Percentiles rank a stretch among this genome's conserved stretches.
These are phyloP conservation scores for Nomada fucata DNA, from an alignment of 2,888 invertebrate genomes.

Conservation along the genomic window DNA sequence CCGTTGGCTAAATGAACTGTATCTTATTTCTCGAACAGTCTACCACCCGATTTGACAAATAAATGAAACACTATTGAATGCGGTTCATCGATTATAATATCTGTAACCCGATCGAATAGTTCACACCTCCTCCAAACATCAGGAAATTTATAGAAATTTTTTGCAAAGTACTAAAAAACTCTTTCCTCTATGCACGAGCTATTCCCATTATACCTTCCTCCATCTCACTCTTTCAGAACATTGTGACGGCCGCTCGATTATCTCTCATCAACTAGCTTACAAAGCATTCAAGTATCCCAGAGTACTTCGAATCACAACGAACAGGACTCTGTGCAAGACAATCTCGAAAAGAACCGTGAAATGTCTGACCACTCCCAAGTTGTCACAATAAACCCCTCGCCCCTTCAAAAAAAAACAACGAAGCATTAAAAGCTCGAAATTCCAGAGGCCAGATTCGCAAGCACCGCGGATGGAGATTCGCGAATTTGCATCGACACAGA, in stretches of 20 bases:
- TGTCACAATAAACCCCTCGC: background rate
- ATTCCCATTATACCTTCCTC: background rate
- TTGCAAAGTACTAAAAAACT: too few species aligned
- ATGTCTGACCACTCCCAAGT: too few species aligned
- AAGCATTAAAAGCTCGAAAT: constrained; percentile 2
- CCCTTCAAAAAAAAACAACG: background rate
- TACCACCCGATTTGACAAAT: too few species aligned
- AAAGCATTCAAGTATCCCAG: too few species aligned
- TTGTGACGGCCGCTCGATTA: constrained; percentile 4
- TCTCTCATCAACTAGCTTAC: background rate
- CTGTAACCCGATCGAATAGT: too few species aligned
- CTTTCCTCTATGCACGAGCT: background rate
- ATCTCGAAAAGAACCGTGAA: background rate
- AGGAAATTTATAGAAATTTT: background rate
- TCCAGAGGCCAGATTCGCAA: background rate
- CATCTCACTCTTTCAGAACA: constrained; percentile 9
- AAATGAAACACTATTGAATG: too few species aligned
- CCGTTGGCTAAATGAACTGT: background rate
- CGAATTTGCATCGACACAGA: constrained; percentile 1
- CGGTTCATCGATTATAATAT: too few species aligned
- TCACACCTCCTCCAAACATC: background rate
- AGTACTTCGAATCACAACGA: constrained; percentile 12
- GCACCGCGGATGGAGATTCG: background rate
- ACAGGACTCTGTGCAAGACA: too few species aligned
- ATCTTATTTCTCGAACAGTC: background rate